These are phyloP conservation scores for Clamator glandarius DNA, from an alignment of 2,797 vertebrate species.

Conservation along the genomic window DNA sequence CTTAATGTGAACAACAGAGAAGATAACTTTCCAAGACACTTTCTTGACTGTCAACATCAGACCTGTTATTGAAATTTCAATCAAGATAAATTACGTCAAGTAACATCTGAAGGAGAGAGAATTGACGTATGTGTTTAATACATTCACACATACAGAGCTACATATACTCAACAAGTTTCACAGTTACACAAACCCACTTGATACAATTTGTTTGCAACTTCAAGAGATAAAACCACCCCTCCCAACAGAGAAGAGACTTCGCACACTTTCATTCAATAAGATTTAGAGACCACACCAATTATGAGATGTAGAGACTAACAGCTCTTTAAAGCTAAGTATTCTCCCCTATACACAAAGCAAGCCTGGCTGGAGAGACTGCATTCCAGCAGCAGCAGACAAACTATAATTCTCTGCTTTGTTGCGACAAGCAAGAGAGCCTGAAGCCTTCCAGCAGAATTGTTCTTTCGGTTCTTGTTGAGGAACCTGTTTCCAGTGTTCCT, in stretches of 20 bases:
- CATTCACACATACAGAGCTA: not conserved
- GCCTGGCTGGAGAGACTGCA: constrained; percentile 2
- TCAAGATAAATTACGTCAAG: not conserved
- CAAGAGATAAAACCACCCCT: not conserved
- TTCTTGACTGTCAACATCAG: too few species aligned
- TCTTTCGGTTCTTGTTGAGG: not conserved
- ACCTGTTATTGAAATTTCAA: constrained; percentile 24
- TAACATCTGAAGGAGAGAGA: not conserved
- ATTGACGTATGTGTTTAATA: not conserved
- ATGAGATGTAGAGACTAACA: not conserved
- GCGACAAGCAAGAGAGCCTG: not conserved
- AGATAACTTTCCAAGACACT: too few species aligned
- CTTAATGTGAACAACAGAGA: not conserved
- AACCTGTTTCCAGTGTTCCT: not conserved
- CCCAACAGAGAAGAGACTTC: not conserved
- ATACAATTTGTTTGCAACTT: not conserved
- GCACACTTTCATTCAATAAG: not conserved
- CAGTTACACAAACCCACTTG: not conserved
- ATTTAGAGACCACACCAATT: not conserved
- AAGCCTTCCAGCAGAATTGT: not conserved
- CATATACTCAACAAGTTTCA: not conserved
- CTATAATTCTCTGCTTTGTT: not conserved
- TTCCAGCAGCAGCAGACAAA: constrained; percentile 34
- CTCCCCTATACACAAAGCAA: not conserved
- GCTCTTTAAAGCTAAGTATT: not conserved